A percentile compares a stretch with the other conserved stretches of the same genome.
These are phyloP conservation scores for Monodelphis domestica DNA, from an alignment of 2,797 vertebrate species.

Conservation along the genomic window DNA sequence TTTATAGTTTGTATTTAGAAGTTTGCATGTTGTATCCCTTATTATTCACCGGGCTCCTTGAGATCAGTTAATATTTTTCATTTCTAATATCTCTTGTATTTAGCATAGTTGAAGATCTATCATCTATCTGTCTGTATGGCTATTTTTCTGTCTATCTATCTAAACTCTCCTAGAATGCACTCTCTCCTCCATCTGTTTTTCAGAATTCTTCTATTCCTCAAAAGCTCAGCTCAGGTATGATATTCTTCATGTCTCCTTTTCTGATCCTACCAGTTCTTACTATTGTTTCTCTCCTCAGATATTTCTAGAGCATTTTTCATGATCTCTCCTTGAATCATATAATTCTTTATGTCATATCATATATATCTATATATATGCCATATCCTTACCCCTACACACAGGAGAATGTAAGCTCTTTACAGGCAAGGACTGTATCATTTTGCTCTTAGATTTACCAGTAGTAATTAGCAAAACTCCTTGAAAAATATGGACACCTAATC, in stretches of 20 bases:
- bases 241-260: background rate
- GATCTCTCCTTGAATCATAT: background rate
- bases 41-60: background rate
- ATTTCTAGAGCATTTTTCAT: background rate
- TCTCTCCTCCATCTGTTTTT: background rate
- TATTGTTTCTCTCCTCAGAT: background rate
- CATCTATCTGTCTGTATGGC: background rate
- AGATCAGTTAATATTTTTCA: background rate
- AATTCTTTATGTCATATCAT: background rate
- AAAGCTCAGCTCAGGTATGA: background rate
- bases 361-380: background rate
- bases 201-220: background rate
- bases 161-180: background rate
- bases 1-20: too few species aligned
- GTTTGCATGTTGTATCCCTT: background rate
- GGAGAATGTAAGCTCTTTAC: background rate
- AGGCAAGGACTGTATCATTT: background rate
- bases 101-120: background rate
- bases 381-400: background rate
- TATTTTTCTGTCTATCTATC: background rate
- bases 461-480: background rate
- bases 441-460: background rate
- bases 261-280: background rate
- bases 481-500: background rate
- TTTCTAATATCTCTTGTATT: background rate